A percentile compares a stretch with the other conserved stretches of the same genome.
Conservation (phyloP, 1,140 invertebrate genomes). For the Drosophila pachea region DNA sequence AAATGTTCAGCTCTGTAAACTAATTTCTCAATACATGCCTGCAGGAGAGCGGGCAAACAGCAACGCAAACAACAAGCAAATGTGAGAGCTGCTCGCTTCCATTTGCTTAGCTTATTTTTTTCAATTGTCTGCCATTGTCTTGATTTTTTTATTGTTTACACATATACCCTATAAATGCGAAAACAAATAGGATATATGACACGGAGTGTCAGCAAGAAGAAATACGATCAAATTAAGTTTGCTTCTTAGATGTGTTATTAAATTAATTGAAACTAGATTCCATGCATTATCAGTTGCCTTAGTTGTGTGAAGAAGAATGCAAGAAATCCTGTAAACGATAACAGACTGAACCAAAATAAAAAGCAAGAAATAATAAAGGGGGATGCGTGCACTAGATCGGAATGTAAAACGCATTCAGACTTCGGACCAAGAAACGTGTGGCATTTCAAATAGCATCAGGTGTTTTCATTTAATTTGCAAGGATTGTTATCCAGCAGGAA, state of each 20-base stretch:
- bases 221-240: too few species aligned
- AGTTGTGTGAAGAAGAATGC: too few species aligned
- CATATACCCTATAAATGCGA: not conserved
- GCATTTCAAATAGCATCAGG: constrained; percentile 62
- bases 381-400: too few species aligned
- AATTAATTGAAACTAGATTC: too few species aligned
- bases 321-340: too few species aligned
- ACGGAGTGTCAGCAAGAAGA: too few species aligned
- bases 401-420: not conserved
- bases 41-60: constrained; percentile 25
- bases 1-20: constrained; percentile 56
- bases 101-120: constrained; percentile 57
- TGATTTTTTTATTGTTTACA: constrained; percentile 37
- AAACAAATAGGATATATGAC: too few species aligned
- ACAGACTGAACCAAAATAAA: too few species aligned
- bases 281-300: too few species aligned
- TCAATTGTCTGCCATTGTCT: constrained; percentile 44
- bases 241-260: too few species aligned
- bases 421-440: constrained; percentile 7
- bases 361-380: not conserved
- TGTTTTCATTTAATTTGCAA: constrained; percentile 79
- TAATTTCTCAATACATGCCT: constrained; percentile 49
- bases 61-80: constrained; percentile 39
- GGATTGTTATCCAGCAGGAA: constrained; percentile 67
- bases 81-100: constrained; percentile 28